Conservation (phyloP, 2,797 vertebrate species). For the Myotis daubentonii region DNA sequence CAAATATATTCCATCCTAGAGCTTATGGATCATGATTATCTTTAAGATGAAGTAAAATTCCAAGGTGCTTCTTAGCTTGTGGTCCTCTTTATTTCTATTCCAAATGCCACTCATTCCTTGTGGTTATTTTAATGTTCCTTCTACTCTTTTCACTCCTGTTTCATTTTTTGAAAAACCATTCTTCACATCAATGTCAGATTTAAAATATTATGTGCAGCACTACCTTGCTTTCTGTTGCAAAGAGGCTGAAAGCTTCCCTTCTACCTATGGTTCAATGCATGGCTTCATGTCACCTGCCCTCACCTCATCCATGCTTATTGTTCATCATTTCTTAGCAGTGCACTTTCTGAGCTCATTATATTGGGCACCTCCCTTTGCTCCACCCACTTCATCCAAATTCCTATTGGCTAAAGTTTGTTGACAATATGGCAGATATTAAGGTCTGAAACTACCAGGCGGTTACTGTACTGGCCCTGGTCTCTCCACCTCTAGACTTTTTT, state of each 20-base stretch:
- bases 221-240: slow-evolving; percentile 28
- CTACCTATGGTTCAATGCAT: background rate
- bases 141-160: background rate
- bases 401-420: background rate
- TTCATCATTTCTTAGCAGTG: background rate
- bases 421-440: background rate
- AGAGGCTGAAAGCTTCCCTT: background rate
- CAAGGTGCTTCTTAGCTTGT: background rate
- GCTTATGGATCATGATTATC: background rate
- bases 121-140: background rate
- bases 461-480: background rate
- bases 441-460: background rate
- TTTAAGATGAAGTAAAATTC: slow-evolving; percentile 39
- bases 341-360: background rate
- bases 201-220: slow-evolving; percentile 21
- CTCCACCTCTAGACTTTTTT: background rate
- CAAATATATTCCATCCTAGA: background rate
- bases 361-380: background rate
- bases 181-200: slow-evolving; percentile 7
- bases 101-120: background rate
- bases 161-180: background rate
- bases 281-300: background rate
- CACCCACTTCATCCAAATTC: background rate
- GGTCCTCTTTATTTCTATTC: background rate
- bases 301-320: background rate